These are phyloP conservation scores for Chaenogobius annularis DNA, from an alignment of 2,113 vertebrate species.

Conservation along the genomic window DNA sequence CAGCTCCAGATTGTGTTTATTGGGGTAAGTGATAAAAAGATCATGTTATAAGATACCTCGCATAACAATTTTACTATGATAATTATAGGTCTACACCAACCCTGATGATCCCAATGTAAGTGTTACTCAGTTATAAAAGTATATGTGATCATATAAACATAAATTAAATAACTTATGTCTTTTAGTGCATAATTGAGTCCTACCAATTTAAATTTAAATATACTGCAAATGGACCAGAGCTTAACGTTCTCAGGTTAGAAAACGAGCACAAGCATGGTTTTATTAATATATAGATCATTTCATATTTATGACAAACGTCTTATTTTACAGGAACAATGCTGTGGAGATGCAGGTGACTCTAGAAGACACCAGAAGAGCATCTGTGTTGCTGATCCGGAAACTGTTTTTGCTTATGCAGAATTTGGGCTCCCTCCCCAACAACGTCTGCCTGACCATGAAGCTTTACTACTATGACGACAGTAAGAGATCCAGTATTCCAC, in stretches of 20 bases:
- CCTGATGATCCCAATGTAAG: conserved; percentile 77
- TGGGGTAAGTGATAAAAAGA: conserved; percentile 69
- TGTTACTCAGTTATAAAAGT: background rate
- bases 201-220: conserved; percentile 98
- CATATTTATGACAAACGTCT: background rate
- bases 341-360: conserved; percentile 61
- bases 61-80: background rate
- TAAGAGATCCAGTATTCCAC: conserved; percentile 43
- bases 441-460: conserved; percentile 91
- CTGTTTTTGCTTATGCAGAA: conserved; percentile 94
- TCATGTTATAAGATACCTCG: background rate
- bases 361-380: conserved; percentile 87
- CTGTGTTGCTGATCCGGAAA: conserved; percentile 89
- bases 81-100: conserved; percentile 74
- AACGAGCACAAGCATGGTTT: background rate
- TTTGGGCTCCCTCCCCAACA: conserved; percentile 80
- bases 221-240: conserved; percentile 79
- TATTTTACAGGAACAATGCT: conserved; percentile 59
- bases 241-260: conserved; percentile 76
- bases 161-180: conserved; percentile 37
- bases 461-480: conserved; percentile 94
- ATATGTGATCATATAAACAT: background rate
- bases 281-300: background rate
- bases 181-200: conserved; percentile 89
- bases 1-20: conserved; percentile 80